phyloP scores from a whole-genome alignment of 2,113 vertebrate species.

The Lampris megalopsis region DNA sequence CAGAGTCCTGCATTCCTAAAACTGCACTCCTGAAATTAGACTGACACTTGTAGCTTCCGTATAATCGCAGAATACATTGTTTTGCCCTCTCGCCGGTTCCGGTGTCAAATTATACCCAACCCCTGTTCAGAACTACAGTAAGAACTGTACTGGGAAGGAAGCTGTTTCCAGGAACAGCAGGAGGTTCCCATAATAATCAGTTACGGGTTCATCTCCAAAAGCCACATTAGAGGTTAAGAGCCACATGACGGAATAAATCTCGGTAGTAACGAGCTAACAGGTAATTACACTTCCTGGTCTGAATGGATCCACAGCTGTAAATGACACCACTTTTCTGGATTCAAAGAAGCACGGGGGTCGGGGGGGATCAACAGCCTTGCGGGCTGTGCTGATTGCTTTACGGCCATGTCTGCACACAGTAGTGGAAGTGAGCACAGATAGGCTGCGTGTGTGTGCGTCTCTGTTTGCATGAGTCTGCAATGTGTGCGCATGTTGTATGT shows the following conservation, averaged over 20 bases:
- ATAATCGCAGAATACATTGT: not conserved
- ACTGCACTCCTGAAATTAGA: not conserved
- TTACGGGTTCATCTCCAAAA: conserved; percentile 66
- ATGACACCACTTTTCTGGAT: conserved; percentile 58
- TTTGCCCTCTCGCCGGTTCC: not conserved
- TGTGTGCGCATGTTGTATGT: conserved; percentile 14
- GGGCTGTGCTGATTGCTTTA: conserved; percentile 54
- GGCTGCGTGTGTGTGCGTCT: conserved; percentile 9
- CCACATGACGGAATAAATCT: conserved; percentile 66
- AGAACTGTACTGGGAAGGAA: conserved; percentile 56
- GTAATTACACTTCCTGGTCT: conserved; percentile 56
- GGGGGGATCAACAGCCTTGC: conserved; percentile 33
- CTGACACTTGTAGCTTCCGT: not conserved
- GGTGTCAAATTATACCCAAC: conserved; percentile 3
- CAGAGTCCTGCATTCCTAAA: not conserved
- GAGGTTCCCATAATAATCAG: conserved; percentile 51
- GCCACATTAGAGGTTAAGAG: conserved; percentile 63
- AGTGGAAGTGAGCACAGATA: conserved; percentile 46
- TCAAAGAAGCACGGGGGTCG: conserved; percentile 47
- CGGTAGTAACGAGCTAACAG: conserved; percentile 57
- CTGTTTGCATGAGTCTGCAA: conserved; percentile 8
- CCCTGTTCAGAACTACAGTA: conserved; percentile 16
- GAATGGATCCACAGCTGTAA: conserved; percentile 49
- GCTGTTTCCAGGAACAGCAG: conserved; percentile 37
- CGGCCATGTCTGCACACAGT: conserved; percentile 54